Evolutionary conservation across 2,797 vertebrate species (phyloP).

Genomic region (Myoxocephalus aenaeus): DNA sequence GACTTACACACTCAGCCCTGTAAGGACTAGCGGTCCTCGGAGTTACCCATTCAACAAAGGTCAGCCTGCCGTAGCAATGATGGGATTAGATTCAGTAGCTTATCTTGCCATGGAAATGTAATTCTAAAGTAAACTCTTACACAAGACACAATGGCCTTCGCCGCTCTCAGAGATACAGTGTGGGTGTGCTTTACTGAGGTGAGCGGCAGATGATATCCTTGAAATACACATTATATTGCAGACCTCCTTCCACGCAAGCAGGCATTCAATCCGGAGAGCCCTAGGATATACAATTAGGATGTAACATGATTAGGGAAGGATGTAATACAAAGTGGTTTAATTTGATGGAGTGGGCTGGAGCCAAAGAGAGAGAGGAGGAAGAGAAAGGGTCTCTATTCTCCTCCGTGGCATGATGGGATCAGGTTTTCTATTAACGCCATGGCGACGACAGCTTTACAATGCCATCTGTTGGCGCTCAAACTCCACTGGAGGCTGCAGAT

Average conservation of each 20-base stretch:
- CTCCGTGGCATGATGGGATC: conserved; percentile 52
- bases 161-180: conserved; percentile 17
- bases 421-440: conserved; percentile 57
- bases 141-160: conserved; percentile 39
- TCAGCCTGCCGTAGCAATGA: conserved; percentile 45
- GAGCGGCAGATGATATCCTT: conserved; percentile 49
- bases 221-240: conserved; percentile 43
- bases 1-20: conserved; percentile 14
- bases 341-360: conserved; percentile 56
- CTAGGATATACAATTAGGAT: conserved; percentile 61
- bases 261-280: conserved; percentile 52
- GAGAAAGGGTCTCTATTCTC: conserved; percentile 35
- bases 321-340: conserved; percentile 63
- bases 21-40: conserved; percentile 31
- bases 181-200: conserved; percentile 23
- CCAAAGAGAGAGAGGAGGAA: conserved; percentile 31
- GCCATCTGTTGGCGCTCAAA: conserved; percentile 50
- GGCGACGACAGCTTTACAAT: conserved; percentile 68
- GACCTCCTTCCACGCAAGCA: conserved; percentile 23
- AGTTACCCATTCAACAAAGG: conserved; percentile 47
- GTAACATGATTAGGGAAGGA: conserved; percentile 67
- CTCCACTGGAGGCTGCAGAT: conserved; percentile 50
- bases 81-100: conserved; percentile 51
- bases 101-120: conserved; percentile 57
- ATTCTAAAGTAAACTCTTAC: conserved; percentile 51